Evolutionary conservation across 1,140 invertebrate species (phyloP), one percentile per base, ranked within the genome.

Genomic region (Tribolium madens): DNA sequence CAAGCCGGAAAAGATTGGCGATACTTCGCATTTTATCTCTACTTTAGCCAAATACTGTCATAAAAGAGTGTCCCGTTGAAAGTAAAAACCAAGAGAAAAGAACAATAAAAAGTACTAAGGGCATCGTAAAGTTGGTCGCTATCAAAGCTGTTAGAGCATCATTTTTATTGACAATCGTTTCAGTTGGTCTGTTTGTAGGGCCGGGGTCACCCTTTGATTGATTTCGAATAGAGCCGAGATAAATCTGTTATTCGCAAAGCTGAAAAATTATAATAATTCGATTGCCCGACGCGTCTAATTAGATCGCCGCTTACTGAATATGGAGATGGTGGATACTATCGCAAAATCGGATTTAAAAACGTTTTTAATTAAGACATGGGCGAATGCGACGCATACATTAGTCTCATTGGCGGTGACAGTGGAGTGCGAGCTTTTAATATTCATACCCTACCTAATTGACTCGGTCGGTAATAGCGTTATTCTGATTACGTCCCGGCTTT

Each of bases 91-190:
- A 76, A 69, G 76, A 73, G n/a, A 81, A 78, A 76, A 69, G 76
- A 81, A 81, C 75, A 81, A 76, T 81, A 81, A 81, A 81, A 80
- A 80, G 77, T 78, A 80, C 80, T 80, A 80, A 81, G 80, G 80
- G 73, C 60, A 71, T 79, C 80, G 75, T 81, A 81, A 81, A 81
- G 42, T 80, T 60, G 69, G 69, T 76, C 53, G 78, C 78, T 79
- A 78, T 78, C 77, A 76, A 73, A 78, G 70, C 75, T 76, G 77
- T 80, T 81, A 78, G 79, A 73, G 79, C 73, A 80, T 80, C 77
- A 76, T 79, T 81, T 81, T 81, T 81, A 81, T 81, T 80, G 76
- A 64, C 76, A 64, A 78, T 64, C 76, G 80, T 77, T 79, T 80
- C 74, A 76, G 76, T 70, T 60, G 77, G 18, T 76, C 15, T 10